These are phyloP conservation scores for human DNA, from an alignment of 2,113 vertebrate species.

Conservation along the genomic window DNA sequence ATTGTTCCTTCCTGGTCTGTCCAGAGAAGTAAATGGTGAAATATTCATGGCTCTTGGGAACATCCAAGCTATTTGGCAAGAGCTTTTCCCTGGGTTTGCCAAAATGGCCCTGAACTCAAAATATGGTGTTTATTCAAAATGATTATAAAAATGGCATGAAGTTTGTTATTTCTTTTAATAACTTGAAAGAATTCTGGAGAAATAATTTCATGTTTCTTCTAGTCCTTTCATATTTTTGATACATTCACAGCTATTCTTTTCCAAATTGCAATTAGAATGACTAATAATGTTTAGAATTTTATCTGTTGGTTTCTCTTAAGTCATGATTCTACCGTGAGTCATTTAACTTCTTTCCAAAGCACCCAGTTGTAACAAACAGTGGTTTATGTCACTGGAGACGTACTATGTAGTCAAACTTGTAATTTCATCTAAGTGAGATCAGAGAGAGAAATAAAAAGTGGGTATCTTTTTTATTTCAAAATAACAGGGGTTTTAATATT, in stretches of 20 bases:
- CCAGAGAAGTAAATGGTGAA: neutral
- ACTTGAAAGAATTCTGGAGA: neutral
- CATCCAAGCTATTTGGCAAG: neutral
- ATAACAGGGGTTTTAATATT: neutral
- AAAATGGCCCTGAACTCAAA: neutral
- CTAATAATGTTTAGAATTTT: neutral
- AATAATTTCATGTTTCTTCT: neutral
- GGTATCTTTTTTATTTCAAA: constrained; percentile 22
- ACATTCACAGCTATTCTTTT: neutral
- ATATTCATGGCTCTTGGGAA: neutral
- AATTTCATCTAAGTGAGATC: neutral
- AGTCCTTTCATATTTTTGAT: neutral
- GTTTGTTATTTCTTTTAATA: neutral
- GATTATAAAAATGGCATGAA: neutral
- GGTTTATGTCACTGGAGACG: neutral
- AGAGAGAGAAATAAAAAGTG: neutral
- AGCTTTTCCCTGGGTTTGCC: neutral
- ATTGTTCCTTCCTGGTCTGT: neutral
- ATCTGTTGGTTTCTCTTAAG: neutral
- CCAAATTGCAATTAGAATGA: neutral
- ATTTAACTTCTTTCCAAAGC: neutral
- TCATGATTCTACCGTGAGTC: neutral
- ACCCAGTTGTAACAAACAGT: neutral
- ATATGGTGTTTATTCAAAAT: neutral
- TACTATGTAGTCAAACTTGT: neutral